Evolutionary conservation across 2,113 vertebrate genomes (phyloP).

Genomic region (Balaeniceps rex): DNA sequence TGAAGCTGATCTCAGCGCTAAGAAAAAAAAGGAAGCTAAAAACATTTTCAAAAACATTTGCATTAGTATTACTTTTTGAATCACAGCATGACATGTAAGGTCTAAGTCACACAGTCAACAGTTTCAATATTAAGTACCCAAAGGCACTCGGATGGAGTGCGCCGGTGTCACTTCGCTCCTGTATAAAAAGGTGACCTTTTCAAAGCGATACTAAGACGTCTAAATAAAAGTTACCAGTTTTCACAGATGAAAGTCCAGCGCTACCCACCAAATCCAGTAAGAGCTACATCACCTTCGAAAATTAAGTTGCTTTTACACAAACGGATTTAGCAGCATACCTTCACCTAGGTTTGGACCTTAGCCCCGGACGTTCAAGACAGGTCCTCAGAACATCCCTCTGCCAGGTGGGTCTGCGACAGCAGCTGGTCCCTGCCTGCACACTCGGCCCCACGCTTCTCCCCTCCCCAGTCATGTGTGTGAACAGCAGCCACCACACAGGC

Average conservation of each 20-base stretch:
- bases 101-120: neutral
- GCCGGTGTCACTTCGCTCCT: neutral
- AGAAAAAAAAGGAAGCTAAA: neutral
- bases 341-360: neutral
- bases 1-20: neutral
- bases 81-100: neutral
- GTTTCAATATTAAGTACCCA: neutral
- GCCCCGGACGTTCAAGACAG: neutral
- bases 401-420: neutral
- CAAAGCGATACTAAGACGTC: neutral
- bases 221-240: neutral
- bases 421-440: neutral
- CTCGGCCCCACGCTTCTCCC: neutral
- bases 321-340: neutral
- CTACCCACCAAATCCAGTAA: neutral
- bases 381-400: neutral
- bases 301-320: accelerated
- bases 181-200: neutral
- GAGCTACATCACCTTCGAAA: neutral
- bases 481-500: neutral
- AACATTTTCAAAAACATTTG: neutral
- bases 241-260: neutral
- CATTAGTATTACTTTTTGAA: neutral
- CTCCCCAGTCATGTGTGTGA: neutral
- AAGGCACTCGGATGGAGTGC: neutral